These are phyloP conservation scores for Bellardia bayeri DNA, from an alignment of 2,888 invertebrate species.

Conservation along the genomic window DNA sequence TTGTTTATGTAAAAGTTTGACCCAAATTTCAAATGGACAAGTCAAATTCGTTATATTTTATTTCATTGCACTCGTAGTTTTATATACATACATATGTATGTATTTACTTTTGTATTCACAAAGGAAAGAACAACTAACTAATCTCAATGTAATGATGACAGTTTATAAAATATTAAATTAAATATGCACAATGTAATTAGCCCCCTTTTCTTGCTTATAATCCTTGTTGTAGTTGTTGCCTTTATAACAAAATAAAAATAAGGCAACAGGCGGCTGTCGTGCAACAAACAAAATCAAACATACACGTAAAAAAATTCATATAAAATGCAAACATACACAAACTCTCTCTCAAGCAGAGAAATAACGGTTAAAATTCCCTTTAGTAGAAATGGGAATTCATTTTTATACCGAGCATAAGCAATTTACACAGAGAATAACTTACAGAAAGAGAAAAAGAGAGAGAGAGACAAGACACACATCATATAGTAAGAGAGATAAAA, in stretches of 20 bases:
- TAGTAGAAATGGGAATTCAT: not conserved
- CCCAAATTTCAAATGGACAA: slow-evolving; percentile 39
- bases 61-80: slow-evolving; percentile 5
- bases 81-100: not conserved
- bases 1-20: slow-evolving; percentile 19
- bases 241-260: slow-evolving; percentile 55
- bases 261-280: slow-evolving; percentile 71
- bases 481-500: slow-evolving; percentile 2
- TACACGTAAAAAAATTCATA: slow-evolving; percentile 3
- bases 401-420: not conserved
- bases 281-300: slow-evolving; percentile 32
- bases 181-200: slow-evolving; percentile 72
- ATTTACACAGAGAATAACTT: not conserved
- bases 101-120: slow-evolving; percentile 60
- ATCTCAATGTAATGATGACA: slow-evolving; percentile 68
- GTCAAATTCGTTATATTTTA: slow-evolving; percentile 33
- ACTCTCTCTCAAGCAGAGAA: slow-evolving; percentile 10
- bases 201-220: slow-evolving; percentile 42
- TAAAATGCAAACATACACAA: not conserved
- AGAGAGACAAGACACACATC: too few species aligned
- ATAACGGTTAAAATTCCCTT: slow-evolving; percentile 60
- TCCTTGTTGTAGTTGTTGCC: slow-evolving; percentile 24
- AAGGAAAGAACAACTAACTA: slow-evolving; percentile 53
- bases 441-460: not conserved
- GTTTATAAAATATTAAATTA: slow-evolving; percentile 70